Evolutionary conservation across 2,113 vertebrate species (phyloP).

Genomic region (Chlamydotis undulata): DNA sequence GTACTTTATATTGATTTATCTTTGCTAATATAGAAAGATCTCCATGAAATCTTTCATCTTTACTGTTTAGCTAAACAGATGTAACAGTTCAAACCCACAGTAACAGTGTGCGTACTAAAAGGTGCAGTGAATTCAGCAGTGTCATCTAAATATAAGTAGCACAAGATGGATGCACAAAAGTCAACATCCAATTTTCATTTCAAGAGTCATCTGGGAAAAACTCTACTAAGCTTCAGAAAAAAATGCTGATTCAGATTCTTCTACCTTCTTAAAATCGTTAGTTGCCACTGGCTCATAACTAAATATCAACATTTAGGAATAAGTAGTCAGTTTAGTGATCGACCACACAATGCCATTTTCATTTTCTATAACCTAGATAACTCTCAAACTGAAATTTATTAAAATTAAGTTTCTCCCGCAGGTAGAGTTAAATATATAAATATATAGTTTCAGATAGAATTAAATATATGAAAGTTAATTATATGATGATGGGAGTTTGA

Average conservation of each 20-base stretch:
- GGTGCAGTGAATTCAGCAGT: background rate
- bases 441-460: background rate
- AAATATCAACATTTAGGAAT: background rate
- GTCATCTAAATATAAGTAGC: background rate
- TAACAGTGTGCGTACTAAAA: background rate
- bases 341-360: background rate
- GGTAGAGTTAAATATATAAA: no score
- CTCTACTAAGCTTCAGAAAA: background rate
- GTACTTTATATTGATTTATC: background rate
- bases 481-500: background rate
- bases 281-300: background rate
- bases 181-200: background rate
- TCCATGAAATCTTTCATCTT: background rate
- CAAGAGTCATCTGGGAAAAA: background rate
- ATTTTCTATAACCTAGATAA: background rate
- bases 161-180: background rate
- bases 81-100: background rate
- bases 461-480: background rate
- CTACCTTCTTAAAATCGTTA: background rate
- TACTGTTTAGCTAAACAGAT: background rate
- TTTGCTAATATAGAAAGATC: background rate
- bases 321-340: background rate
- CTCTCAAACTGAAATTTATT: background rate
- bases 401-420: background rate
- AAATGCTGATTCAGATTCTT: accelerated